phyloP scores from a whole-genome alignment of 2,113 vertebrate species.

The Psilopogon haemacephalus region DNA sequence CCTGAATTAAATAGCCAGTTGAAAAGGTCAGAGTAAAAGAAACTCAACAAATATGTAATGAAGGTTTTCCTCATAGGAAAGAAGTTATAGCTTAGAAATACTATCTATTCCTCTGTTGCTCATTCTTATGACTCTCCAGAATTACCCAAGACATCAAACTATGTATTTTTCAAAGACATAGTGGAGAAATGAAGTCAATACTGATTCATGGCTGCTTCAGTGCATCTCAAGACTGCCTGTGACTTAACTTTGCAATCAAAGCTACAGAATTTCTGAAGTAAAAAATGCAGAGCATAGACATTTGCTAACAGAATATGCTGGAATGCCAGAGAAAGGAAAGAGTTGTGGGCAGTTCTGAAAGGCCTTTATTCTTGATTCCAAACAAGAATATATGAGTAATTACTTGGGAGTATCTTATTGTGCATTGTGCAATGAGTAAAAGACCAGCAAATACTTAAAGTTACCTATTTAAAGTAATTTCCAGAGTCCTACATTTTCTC shows the following conservation, averaged over 20 bases:
- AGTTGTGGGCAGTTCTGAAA: background rate
- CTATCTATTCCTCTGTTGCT: background rate
- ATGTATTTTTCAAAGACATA: background rate
- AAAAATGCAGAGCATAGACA: background rate
- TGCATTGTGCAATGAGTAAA: background rate
- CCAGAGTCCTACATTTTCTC: background rate
- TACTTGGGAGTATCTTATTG: background rate
- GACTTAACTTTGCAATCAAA: background rate
- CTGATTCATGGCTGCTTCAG: background rate
- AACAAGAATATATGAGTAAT: background rate
- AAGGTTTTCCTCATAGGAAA: background rate
- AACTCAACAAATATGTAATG: background rate
- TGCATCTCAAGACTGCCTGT: background rate
- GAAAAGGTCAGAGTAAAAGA: constrained; percentile 13
- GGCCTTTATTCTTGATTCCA: background rate
- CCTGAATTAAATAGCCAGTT: constrained; percentile 7
- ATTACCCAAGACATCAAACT: background rate
- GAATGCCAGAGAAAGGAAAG: background rate
- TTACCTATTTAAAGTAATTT: background rate
- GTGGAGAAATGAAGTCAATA: background rate
- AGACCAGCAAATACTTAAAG: background rate
- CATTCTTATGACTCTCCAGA: background rate
- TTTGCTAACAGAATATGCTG: background rate
- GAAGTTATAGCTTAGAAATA: background rate
- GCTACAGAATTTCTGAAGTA: background rate